These are phyloP conservation scores for Panthera uncia DNA, from an alignment of 2,113 vertebrate genomes.

Conservation along the genomic window DNA sequence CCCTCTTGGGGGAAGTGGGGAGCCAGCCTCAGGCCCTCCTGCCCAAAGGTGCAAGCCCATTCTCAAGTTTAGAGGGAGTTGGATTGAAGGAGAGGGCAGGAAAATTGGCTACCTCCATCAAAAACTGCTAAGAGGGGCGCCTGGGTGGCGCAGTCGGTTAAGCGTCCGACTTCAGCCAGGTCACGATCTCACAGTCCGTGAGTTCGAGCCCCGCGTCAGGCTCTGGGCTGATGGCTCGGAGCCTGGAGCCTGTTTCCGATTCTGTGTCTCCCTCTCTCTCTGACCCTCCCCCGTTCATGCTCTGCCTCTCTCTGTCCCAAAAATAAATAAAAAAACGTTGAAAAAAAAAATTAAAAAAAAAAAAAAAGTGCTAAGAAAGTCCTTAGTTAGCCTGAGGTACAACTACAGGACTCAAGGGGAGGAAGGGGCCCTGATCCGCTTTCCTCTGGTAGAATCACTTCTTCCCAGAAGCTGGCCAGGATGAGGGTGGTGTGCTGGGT, in stretches of 20 bases:
- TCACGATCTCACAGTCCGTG: too few species aligned
- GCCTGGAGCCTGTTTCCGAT: too few species aligned
- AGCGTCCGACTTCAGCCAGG: too few species aligned
- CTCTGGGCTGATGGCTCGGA: too few species aligned
- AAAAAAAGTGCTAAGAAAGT: slow-evolving; percentile 2
- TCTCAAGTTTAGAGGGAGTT: not conserved
- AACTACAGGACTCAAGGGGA: not conserved
- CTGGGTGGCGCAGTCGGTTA: too few species aligned
- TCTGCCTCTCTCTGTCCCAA: too few species aligned
- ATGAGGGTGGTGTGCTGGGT: not conserved
- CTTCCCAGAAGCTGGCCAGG: not conserved
- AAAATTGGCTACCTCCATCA: not conserved
- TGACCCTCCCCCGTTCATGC: too few species aligned
- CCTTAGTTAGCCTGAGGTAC: not conserved
- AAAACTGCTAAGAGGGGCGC: too few species aligned
- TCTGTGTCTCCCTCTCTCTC: too few species aligned
- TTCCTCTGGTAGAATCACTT: not conserved
- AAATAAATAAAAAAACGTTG: too few species aligned
- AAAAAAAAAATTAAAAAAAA: too few species aligned
- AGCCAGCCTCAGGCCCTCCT: not conserved
- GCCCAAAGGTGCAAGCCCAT: not conserved
- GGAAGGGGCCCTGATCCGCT: not conserved
- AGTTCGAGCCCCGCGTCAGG: too few species aligned
- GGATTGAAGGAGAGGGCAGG: not conserved
- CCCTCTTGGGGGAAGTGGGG: not conserved